phyloP scores from a whole-genome alignment of 2,888 invertebrate species.

The Philonicus albiceps region DNA sequence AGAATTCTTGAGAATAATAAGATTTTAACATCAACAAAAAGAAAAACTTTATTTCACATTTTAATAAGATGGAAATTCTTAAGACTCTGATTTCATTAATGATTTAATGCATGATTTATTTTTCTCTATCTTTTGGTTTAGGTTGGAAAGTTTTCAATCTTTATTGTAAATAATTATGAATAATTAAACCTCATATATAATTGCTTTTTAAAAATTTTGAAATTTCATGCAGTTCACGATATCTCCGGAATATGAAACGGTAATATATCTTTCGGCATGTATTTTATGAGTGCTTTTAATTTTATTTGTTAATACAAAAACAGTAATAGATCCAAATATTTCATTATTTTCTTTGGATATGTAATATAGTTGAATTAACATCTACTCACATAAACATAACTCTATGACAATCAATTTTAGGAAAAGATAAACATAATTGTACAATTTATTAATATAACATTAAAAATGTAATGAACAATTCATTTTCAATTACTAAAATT shows the following conservation, averaged over 20 bases:
- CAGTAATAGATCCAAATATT: background rate
- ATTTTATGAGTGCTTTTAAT: background rate
- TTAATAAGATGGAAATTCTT: background rate
- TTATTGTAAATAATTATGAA: background rate
- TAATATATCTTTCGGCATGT: slow-evolving; percentile 54
- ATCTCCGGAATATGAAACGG: slow-evolving; percentile 64
- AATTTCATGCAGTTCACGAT: slow-evolving; percentile 58
- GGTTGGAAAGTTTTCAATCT: background rate
- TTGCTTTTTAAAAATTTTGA: background rate
- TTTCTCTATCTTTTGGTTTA: no score
- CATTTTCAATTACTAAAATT: no score
- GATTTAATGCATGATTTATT: no score
- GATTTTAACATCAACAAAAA: no score
- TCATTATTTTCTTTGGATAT: background rate
- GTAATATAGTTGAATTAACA: background rate
- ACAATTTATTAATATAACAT: background rate
- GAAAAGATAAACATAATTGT: background rate
- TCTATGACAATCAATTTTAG: background rate
- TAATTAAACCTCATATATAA: background rate
- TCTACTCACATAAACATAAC: background rate
- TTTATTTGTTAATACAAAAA: background rate
- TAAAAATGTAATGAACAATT: background rate
- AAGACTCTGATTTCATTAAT: no score
- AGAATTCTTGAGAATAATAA: no score
- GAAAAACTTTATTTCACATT: no score